Base-by-base conservation (phyloP, 2,888 invertebrate species). In the Drosophila pegasa region DNA sequence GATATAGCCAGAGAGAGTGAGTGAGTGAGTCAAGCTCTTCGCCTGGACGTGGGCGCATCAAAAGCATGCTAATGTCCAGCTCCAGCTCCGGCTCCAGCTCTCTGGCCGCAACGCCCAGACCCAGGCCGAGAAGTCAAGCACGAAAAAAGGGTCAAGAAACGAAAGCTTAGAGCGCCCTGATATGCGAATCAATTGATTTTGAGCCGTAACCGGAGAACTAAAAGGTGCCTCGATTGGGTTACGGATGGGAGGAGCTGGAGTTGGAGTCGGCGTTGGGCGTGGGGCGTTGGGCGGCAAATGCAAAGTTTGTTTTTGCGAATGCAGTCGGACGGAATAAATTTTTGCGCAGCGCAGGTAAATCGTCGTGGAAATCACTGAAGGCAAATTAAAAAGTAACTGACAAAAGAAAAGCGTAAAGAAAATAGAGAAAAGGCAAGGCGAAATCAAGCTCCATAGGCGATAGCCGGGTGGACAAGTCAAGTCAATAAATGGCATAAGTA, bases 51-150 rank as follows among this genome's bases (percentile, higher is more conserved):
- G 65, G 64, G 67, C 64, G 72, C 88, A 82, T 84, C 83, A 88
- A 85, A 85, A 88, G 89, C 87, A 88, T 85, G 85, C 85, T 85
- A 85, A 85, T 85, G 89, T 88, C 85, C 87, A 85, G 87, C 58
- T 57, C n/a, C n/a, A n/a, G n/a, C n/a, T n/a, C n/a, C n/a, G n/a
- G n/a, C n/a, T n/a, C n/a, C n/a, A n/a, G n/a, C n/a, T n/a, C n/a
- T n/a, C 64, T 58, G 66, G 60, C 71, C 77, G 51, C 69, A 75
- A 60, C 63, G 71, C 74, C 71, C 35, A 47, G 40, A 38, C 51
- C 2, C 16, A 45, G 10, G 43, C 25, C 43, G 29, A 12, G 33
- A 82, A 82, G 85, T 87, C 87, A 85, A 87, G 87, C 85, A 85
- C 82, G 74, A 76, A 86, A 86, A 84, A 87, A 85, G 89, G 85